phyloP scores from a whole-genome alignment of 1,140 invertebrate genomes.

The Drosophila setifemur region DNA sequence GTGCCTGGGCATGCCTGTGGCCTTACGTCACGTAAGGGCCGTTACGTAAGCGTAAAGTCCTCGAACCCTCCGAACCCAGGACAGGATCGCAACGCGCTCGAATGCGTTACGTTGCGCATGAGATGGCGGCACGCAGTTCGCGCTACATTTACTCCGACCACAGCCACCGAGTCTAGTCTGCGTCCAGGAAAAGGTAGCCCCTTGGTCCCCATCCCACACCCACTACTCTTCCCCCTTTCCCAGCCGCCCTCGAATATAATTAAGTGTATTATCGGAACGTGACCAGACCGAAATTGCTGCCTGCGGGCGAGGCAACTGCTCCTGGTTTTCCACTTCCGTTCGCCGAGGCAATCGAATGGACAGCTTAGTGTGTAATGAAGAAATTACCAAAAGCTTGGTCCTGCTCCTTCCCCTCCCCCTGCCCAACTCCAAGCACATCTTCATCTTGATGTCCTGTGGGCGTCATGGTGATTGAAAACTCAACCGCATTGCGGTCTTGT shows the following conservation, averaged over 20 bases:
- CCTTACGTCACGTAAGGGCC: constrained; percentile 21
- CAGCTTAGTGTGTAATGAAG: constrained; percentile 77
- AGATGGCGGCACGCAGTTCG: constrained; percentile 78
- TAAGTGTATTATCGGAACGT: constrained; percentile 76
- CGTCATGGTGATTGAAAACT: constrained; percentile 78
- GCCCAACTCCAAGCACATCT: constrained; percentile 6
- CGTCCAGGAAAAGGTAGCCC: constrained; percentile 40
- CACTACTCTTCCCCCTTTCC: background rate
- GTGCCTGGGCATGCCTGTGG: constrained; percentile 4
- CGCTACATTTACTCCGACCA: constrained; percentile 74
- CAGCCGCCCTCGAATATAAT: constrained; percentile 49
- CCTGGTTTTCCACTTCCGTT: background rate
- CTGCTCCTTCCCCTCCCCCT: background rate
- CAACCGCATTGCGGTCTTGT: constrained; percentile 74
- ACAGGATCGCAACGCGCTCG: constrained; percentile 52
- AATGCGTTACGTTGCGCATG: constrained; percentile 73
- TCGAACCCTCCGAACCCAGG: background rate
- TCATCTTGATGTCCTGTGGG: constrained; percentile 39
- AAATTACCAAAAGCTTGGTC: constrained; percentile 65
- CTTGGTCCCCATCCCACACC: background rate
- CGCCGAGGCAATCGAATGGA: constrained; percentile 54
- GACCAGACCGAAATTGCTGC: constrained; percentile 73
- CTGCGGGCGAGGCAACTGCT: constrained; percentile 24
- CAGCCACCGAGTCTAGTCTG: constrained; percentile 63
- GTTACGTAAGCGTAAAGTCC: constrained; percentile 30